Evolutionary conservation across 2,888 invertebrate species (phyloP).

Genomic region (Drosophila eohydei): DNA sequence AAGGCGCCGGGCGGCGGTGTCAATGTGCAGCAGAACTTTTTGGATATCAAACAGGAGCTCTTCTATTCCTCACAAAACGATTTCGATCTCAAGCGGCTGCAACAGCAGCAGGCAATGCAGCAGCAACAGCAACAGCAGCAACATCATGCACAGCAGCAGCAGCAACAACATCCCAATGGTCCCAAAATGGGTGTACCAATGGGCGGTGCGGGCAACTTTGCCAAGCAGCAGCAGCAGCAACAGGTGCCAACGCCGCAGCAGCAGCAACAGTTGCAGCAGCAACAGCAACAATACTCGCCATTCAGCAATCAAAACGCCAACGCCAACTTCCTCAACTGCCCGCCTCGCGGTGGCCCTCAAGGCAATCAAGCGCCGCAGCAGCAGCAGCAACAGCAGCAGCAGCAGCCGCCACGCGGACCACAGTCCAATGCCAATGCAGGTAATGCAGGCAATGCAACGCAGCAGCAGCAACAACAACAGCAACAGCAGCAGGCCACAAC

Average conservation of each 20-base stretch:
- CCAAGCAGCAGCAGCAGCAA: slow-evolving; percentile 81
- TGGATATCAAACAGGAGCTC: slow-evolving; percentile 87
- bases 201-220: slow-evolving; percentile 75
- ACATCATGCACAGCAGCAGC: slow-evolving; percentile 70
- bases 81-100: slow-evolving; percentile 85
- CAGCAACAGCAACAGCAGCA: slow-evolving; percentile 73
- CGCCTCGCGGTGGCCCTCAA: slow-evolving; percentile 75
- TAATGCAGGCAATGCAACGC: slow-evolving; percentile 74
- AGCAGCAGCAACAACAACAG: slow-evolving; percentile 64
- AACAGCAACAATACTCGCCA: slow-evolving; percentile 88
- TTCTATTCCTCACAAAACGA: slow-evolving; percentile 85
- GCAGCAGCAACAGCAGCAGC: slow-evolving; percentile 60
- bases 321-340: slow-evolving; percentile 83
- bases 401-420: slow-evolving; percentile 61
- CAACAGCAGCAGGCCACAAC: slow-evolving; percentile 83
- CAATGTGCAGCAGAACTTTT: slow-evolving; percentile 84
- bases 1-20: slow-evolving; percentile 80
- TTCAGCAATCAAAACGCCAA: slow-evolving; percentile 85
- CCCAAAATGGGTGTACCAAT: slow-evolving; percentile 81
- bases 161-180: slow-evolving; percentile 72
- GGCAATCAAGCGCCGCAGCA: slow-evolving; percentile 61
- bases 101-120: slow-evolving; percentile 84
- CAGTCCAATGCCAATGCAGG: slow-evolving; percentile 71
- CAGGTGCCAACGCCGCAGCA: slow-evolving; percentile 75
- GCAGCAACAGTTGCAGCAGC: slow-evolving; percentile 75